Percentiles rank a stretch among this genome's conserved stretches.
Evolutionary conservation across 2,113 vertebrate genomes (phyloP).

Genomic region (Urocynchramus pylzowi): DNA sequence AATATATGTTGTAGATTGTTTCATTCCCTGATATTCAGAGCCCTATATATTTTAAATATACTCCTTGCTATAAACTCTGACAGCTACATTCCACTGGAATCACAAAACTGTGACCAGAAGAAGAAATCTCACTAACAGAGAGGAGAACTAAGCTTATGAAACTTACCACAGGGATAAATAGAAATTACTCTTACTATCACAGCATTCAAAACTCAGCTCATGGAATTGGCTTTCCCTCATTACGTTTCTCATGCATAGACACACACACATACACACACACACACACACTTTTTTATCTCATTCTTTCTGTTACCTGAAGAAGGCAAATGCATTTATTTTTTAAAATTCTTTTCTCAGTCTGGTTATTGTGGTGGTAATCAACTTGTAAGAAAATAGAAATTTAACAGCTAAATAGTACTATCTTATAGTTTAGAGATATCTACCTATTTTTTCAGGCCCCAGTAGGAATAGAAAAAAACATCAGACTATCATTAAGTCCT

Average conservation of each 20-base stretch:
- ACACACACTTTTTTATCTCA: neutral
- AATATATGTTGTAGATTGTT: conserved; percentile 36
- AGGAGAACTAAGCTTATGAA: conserved; percentile 11
- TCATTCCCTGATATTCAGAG: conserved; percentile 30
- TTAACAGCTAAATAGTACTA: neutral
- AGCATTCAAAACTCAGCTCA: conserved; percentile 5
- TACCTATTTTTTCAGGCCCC: neutral
- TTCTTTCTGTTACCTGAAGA: neutral
- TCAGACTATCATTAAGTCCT: neutral
- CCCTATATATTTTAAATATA: conserved; percentile 49
- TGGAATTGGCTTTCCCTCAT: neutral
- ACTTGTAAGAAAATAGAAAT: neutral
- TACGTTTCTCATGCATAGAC: neutral
- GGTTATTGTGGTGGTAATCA: neutral
- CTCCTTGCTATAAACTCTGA: conserved; percentile 50
- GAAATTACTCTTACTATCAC: neutral
- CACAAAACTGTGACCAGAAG: conserved; percentile 43
- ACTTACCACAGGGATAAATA: conserved; percentile 48
- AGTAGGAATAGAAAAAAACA: neutral
- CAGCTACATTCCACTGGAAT: conserved; percentile 58
- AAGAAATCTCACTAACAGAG: conserved; percentile 30
- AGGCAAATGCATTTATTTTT: neutral
- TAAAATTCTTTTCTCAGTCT: neutral
- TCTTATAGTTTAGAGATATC: neutral
- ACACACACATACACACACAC: neutral